Conservation (phyloP, 1,140 invertebrate species). For the Hesperophylax magnus region DNA sequence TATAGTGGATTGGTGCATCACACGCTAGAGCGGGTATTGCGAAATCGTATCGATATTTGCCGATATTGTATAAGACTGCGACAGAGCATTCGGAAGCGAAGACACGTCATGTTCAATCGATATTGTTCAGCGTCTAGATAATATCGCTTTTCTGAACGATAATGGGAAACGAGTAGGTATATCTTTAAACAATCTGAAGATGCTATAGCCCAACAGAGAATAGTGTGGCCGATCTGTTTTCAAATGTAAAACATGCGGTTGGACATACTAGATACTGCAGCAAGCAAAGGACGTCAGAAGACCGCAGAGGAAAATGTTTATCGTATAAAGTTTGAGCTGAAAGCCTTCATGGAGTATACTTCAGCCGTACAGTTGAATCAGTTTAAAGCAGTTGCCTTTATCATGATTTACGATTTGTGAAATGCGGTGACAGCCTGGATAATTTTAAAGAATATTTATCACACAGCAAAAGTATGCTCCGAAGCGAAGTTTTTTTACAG, state of each 20-base stretch:
- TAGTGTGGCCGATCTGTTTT: not conserved
- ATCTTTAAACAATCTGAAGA: not conserved
- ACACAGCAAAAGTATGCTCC: too few species aligned
- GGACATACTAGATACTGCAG: not conserved
- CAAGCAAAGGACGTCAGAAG: not conserved
- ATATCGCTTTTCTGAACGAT: not conserved
- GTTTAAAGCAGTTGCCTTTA: too few species aligned
- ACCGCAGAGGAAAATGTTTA: too few species aligned
- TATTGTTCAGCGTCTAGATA: not conserved
- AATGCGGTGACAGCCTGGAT: too few species aligned
- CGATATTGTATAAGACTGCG: slow-evolving; percentile 1
- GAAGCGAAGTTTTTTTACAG: too few species aligned
- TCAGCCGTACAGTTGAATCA: too few species aligned
- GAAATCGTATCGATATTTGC: not conserved
- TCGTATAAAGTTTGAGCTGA: too few species aligned
- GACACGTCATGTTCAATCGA: not conserved
- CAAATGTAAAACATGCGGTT: not conserved
- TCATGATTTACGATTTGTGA: too few species aligned
- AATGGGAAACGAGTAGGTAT: not conserved
- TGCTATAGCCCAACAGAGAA: not conserved
- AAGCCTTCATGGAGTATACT: too few species aligned
- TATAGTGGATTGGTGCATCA: too few species aligned
- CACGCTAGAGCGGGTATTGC: too few species aligned
- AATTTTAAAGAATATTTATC: too few species aligned
- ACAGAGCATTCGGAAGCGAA: not conserved